phyloP scores from a whole-genome alignment of 1,140 invertebrate genomes.

The Zaprionus lachaisei region DNA sequence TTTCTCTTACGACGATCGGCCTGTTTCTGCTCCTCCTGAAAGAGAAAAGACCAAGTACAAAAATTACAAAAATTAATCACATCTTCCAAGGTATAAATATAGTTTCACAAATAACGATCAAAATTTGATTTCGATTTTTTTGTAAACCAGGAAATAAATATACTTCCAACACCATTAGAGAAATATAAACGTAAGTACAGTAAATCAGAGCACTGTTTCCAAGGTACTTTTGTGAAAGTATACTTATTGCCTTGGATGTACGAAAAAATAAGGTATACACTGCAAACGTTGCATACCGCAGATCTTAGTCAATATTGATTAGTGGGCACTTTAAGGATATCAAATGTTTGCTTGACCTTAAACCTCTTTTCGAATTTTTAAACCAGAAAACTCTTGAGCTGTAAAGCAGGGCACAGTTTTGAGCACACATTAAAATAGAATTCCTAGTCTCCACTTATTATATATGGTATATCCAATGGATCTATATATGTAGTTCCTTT shows the following conservation, averaged over 20 bases:
- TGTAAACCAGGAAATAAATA: constrained; percentile 61
- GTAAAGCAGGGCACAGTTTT: constrained; percentile 39
- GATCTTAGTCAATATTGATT: constrained; percentile 20
- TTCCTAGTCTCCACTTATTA: constrained; percentile 9
- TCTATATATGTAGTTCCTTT: neutral
- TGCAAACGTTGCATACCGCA: constrained; percentile 48
- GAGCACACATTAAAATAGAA: constrained; percentile 13
- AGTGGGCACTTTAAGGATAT: constrained; percentile 29
- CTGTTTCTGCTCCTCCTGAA: constrained; percentile 82
- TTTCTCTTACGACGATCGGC: constrained; percentile 73
- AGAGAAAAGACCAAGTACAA: constrained; percentile 27
- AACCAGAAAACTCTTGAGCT: constrained; percentile 77
- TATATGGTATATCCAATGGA: neutral
- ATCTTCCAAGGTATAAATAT: constrained; percentile 64
- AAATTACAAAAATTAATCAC: neutral
- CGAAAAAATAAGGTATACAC: constrained; percentile 35
- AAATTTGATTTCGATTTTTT: constrained; percentile 34
- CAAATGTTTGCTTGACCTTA: constrained; percentile 32
- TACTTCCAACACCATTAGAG: constrained; percentile 43
- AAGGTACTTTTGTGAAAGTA: constrained; percentile 69
- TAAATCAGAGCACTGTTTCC: constrained; percentile 5
- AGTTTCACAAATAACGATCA: constrained; percentile 66
- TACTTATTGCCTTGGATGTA: constrained; percentile 67
- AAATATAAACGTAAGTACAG: neutral
- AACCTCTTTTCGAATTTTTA: constrained; percentile 35